Conservation (phyloP, 2,113 vertebrate species). For the Pomatostomus ruficeps region DNA sequence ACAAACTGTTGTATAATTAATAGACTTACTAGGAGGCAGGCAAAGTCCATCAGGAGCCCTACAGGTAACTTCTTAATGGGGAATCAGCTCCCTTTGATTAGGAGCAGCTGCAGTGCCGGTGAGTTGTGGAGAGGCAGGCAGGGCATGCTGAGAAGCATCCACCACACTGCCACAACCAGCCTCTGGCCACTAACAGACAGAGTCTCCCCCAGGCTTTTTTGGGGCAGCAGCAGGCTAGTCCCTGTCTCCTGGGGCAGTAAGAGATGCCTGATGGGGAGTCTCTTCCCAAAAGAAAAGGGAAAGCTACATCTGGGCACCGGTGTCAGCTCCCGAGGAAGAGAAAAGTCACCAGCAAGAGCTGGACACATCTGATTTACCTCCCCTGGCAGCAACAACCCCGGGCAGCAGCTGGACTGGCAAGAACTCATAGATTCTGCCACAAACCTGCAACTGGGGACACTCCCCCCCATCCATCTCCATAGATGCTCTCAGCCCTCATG, state of each 20-base stretch:
- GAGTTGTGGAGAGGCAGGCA: background rate
- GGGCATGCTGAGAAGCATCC: background rate
- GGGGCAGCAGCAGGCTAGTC: background rate
- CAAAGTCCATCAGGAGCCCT: conserved; percentile 67
- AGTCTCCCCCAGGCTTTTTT: background rate
- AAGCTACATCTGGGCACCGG: background rate
- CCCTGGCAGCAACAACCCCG: background rate
- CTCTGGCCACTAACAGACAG: background rate
- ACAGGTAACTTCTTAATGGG: conserved; percentile 68
- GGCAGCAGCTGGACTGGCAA: background rate
- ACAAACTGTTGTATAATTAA: conserved; percentile 69
- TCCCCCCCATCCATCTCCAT: background rate
- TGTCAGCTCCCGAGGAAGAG: accelerated
- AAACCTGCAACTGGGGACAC: background rate
- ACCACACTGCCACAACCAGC: background rate
- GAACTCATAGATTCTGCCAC: background rate
- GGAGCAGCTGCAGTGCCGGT: background rate
- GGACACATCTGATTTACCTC: background rate
- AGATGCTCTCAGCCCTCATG: background rate
- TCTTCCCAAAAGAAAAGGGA: background rate
- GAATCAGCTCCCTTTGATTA: conserved; percentile 61
- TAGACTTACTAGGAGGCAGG: conserved; percentile 59
- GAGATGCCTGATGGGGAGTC: background rate
- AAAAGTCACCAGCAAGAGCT: background rate
- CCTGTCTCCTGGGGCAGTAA: background rate